Conservation (phyloP, 35 echinoderm and acorn worm species). For the Hemicentrotus pulcherrimus region DNA sequence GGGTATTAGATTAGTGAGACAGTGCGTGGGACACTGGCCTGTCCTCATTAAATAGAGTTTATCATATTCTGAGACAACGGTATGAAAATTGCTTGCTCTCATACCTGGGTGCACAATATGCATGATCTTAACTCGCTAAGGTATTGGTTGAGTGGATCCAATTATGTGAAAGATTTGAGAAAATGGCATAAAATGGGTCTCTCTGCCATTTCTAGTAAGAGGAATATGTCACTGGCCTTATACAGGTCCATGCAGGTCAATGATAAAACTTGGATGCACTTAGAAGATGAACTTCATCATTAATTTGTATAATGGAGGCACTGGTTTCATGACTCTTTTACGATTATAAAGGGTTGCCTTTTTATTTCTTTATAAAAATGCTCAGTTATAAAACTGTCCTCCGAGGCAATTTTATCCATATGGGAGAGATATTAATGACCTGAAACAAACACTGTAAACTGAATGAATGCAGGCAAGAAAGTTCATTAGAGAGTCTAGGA, state of each 20-base stretch:
- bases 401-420: no score
- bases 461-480: no score
- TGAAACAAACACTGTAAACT: no score
- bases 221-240: neutral
- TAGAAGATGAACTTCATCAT: no score
- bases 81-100: neutral
- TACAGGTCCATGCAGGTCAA: neutral
- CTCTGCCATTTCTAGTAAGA: neutral
- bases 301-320: no score
- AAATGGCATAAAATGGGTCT: neutral
- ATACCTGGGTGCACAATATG: neutral
- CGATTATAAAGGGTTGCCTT: no score
- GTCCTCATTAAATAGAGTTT: neutral
- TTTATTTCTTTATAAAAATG: no score
- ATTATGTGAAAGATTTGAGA: neutral
- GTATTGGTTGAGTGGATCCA: neutral
- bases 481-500: no score
- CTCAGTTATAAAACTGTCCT: no score
- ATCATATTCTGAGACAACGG: neutral
- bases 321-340: no score
- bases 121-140: neutral
- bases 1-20: conserved; percentile 29
- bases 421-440: no score
- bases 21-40: neutral
- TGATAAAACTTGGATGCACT: neutral